Base-by-base conservation (phyloP, 2,888 invertebrate species). In the Biston betularia region DNA sequence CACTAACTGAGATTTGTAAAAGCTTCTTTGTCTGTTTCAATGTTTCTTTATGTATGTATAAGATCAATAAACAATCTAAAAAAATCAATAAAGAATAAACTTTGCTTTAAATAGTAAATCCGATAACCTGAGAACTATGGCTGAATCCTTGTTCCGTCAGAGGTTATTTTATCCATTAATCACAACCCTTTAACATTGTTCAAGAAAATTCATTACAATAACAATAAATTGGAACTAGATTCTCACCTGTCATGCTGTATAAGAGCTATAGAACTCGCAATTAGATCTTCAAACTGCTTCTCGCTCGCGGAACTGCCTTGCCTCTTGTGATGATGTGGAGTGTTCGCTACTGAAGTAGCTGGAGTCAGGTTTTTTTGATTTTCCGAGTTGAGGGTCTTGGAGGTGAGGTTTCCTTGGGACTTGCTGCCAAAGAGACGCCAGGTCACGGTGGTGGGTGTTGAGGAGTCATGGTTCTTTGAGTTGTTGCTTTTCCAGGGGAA, bases 211-310 rank as follows among this genome's bases (percentile, higher is more conserved):
- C 42, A 2, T 2, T 42, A 42, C 7, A 42, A 42, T 11, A 5
- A 14, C 14, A 24, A 15, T 11, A 1, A n/a, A n/a, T 10, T 8
- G 5, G 0, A 44, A 42, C 6, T 38, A 40, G 44, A 35, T 55
- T 58, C 85, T 86, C 76, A 95, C 95, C 95, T 92, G 76, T 96
- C 95, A 86, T 96, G 95, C 79, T 96, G 96, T 76, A 97, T 96
- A 62, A 96, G 89, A 11, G 96, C 96, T 61, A 96, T 95, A 38
- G 96, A 96, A 76, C 96, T 96, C 49, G 96, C 96, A 14, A 96
- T 95, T 34, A 95, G 92, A 78, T 95, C 95, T 69, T 95, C 94
- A 73, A 94, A 94, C 82, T 94, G 94, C 79, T 94, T 94, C 81
- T 93, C 94, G 72, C 94, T 94, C 35, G 94, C 92, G 0, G 94